phyloP scores from a whole-genome alignment of 2,797 vertebrate genomes.

The Chelmon rostratus region DNA sequence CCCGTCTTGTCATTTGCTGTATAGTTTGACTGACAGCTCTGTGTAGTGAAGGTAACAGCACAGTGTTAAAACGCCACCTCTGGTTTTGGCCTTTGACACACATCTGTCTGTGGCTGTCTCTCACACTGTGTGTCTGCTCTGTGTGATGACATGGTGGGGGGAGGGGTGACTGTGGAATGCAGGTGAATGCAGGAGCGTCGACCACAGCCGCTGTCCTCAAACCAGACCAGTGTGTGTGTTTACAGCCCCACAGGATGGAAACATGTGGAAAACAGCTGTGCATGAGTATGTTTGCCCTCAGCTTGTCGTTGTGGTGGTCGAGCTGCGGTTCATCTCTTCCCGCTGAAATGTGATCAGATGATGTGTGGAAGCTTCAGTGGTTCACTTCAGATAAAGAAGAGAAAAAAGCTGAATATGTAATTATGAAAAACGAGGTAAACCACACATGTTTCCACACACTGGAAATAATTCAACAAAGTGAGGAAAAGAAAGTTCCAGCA shows the following conservation, averaged over 20 bases:
- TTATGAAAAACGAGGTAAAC: too few species aligned
- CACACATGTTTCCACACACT: too few species aligned
- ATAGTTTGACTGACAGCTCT: conserved; percentile 47
- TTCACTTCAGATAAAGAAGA: too few species aligned
- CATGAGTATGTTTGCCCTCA: too few species aligned
- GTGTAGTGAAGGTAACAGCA: conserved; percentile 31
- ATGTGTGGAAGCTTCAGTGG: too few species aligned
- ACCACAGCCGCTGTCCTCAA: not conserved
- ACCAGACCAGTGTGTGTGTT: not conserved
- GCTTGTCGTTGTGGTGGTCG: too few species aligned
- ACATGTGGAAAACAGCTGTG: not conserved
- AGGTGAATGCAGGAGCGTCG: not conserved
- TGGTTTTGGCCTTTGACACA: conserved; percentile 37
- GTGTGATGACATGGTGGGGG: too few species aligned
- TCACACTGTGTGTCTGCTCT: not conserved
- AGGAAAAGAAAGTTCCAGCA: too few species aligned
- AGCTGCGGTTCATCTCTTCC: too few species aligned
- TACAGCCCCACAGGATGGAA: not conserved
- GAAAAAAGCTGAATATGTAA: too few species aligned
- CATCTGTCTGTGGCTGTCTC: not conserved
- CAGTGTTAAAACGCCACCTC: conserved; percentile 24
- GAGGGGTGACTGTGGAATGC: not conserved
- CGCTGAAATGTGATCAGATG: too few species aligned
- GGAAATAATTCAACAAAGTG: too few species aligned
- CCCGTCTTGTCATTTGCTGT: conserved; percentile 15